Evolutionary conservation across 1,140 invertebrate species (phyloP).

Genomic region (Vollenhovia emeryi): DNA sequence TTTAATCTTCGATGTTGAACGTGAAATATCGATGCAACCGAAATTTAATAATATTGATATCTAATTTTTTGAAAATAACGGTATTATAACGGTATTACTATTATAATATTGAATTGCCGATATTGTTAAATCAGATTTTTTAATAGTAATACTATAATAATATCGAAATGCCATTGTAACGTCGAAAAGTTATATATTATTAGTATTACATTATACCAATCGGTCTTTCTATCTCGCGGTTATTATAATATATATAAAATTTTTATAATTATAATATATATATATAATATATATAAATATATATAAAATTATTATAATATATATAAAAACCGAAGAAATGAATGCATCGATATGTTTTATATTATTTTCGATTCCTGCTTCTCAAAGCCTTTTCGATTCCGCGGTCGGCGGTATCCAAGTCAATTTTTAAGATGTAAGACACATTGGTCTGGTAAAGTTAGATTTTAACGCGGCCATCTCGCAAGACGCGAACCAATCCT

Average conservation of each 20-base stretch:
- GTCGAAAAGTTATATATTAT: neutral
- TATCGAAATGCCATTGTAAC: neutral
- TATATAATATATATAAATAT: too few species aligned
- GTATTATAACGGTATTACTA: neutral
- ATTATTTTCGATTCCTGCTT: neutral
- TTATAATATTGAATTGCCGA: neutral
- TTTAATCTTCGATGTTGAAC: neutral
- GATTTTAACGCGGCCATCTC: constrained; percentile 32
- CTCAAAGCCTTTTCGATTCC: neutral
- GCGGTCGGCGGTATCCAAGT: constrained; percentile 29
- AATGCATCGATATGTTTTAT: neutral
- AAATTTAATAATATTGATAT: neutral
- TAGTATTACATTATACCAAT: neutral
- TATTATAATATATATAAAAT: too few species aligned
- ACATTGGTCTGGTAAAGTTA: constrained; percentile 10
- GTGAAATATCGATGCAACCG: neutral
- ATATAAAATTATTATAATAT: too few species aligned
- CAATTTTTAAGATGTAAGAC: constrained; percentile 40
- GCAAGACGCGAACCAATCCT: constrained; percentile 16
- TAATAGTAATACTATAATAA: neutral
- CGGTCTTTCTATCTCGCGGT: neutral
- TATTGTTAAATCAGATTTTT: neutral
- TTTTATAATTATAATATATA: too few species aligned
- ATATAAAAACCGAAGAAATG: neutral
- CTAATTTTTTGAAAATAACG: neutral